Evolutionary conservation across 2,888 invertebrate genomes (phyloP).

Genomic region (Limnephilus marmoratus): DNA sequence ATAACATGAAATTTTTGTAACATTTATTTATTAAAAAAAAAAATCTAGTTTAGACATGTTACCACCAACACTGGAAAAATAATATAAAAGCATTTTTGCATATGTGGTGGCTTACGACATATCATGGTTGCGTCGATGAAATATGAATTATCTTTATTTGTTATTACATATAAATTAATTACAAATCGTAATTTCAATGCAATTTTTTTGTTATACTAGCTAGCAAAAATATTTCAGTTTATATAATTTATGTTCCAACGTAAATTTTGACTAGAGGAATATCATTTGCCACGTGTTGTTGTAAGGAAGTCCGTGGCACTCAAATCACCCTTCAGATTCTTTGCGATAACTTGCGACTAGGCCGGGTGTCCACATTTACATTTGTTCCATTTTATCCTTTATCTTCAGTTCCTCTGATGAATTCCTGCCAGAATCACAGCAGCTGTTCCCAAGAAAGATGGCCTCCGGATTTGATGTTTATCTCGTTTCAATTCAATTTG

Average conservation of each 20-base stretch:
- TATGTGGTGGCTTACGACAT: too few species aligned
- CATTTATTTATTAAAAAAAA: too few species aligned
- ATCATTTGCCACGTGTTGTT: not conserved
- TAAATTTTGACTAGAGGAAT: not conserved
- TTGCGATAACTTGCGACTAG: conserved; percentile 7
- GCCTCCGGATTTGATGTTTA: conserved; percentile 56
- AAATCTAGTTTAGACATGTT: too few species aligned
- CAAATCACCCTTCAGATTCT: conserved; percentile 33
- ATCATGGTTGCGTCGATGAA: too few species aligned
- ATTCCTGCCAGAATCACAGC: conserved; percentile 50
- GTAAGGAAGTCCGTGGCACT: conserved; percentile 25
- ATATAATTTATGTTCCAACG: not conserved
- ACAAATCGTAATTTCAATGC: too few species aligned
- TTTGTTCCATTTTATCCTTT: conserved; percentile 38
- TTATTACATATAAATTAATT: too few species aligned
- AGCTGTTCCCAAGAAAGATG: conserved; percentile 46
- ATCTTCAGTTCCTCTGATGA: conserved; percentile 25
- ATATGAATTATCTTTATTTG: too few species aligned
- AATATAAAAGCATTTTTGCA: too few species aligned
- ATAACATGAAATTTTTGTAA: too few species aligned
- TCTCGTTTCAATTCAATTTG: conserved; percentile 61
- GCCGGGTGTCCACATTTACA: conserved; percentile 43
- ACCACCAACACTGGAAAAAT: too few species aligned
- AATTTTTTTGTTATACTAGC: too few species aligned
- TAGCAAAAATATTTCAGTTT: too few species aligned